These are phyloP conservation scores for Harmothoe impar DNA, from an alignment of 2,888 invertebrate species.

Conservation along the genomic window DNA sequence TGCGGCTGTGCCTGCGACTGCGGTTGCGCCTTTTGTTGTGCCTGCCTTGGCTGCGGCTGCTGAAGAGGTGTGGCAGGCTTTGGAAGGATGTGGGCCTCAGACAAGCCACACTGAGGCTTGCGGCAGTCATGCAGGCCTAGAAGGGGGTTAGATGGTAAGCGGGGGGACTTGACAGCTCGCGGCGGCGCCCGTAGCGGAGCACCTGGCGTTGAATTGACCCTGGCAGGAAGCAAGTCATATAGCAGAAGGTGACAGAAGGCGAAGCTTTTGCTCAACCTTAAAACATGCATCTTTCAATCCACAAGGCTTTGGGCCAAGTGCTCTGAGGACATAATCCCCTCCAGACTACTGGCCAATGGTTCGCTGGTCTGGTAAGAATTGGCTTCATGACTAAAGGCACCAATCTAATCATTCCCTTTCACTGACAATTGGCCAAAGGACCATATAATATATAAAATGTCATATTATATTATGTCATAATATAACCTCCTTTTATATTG, in stretches of 20 bases:
- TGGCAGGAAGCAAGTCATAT: constrained; percentile 9
- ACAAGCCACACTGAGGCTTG: background rate
- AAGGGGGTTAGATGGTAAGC: constrained; percentile 44
- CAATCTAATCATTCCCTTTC: no score
- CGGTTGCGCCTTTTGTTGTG: background rate
- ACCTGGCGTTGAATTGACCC: constrained; percentile 22
- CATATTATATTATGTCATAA: no score
- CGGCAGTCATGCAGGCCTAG: constrained; percentile 1
- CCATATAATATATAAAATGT: no score
- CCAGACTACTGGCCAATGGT: no score
- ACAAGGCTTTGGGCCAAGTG: no score
- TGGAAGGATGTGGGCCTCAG: constrained; percentile 4
- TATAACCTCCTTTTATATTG: no score
- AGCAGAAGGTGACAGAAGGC: background rate
- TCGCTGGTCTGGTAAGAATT: no score
- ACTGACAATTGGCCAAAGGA: no score
- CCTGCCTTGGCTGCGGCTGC: background rate
- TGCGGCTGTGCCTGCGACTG: background rate
- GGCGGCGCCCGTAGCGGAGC: background rate
- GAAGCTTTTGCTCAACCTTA: no score
- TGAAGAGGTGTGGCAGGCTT: background rate
- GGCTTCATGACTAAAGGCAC: no score
- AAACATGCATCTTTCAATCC: no score
- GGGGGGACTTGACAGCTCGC: background rate
- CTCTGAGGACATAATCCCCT: no score